Evolutionary conservation across 2,113 vertebrate genomes (phyloP).

Genomic region (Nothoprocta pentlandii): DNA sequence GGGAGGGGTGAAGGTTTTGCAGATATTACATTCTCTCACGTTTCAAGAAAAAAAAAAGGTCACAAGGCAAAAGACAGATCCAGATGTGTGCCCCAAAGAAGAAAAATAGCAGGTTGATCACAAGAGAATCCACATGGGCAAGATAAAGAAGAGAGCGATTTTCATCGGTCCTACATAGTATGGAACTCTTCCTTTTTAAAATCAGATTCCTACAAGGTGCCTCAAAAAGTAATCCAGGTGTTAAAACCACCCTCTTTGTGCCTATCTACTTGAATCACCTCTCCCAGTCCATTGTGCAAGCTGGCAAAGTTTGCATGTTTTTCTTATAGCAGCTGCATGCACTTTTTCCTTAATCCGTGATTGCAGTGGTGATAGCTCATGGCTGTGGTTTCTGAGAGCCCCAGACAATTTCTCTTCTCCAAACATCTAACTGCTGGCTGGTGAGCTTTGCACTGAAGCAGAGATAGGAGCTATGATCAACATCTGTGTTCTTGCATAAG

Average conservation of each 20-base stretch:
- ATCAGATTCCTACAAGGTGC: not conserved
- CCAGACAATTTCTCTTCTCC: constrained; percentile 46
- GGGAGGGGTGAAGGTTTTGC: constrained; percentile 49
- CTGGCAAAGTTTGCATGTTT: not conserved
- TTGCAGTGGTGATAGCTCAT: not conserved
- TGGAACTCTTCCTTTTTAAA: not conserved
- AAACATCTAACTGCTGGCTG: constrained; percentile 20
- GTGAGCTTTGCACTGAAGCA: constrained; percentile 50
- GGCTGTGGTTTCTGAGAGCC: not conserved
- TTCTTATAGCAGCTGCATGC: not conserved
- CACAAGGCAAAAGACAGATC: constrained; percentile 38
- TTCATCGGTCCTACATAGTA: not conserved
- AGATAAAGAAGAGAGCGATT: constrained; percentile 2
- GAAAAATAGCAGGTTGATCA: constrained; percentile 19
- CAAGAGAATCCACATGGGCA: not conserved
- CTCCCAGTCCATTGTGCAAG: not conserved
- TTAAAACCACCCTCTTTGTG: not conserved
- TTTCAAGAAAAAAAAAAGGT: constrained; percentile 66
- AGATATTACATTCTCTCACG: constrained; percentile 38
- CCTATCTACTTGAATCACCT: not conserved
- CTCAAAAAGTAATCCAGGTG: not conserved
- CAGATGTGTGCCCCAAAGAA: not conserved
- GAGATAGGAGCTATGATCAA: constrained; percentile 41
- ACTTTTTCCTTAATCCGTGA: not conserved
- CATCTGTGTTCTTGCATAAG: constrained; percentile 60